Percentiles rank a stretch among this genome's conserved stretches.
Evolutionary conservation across 2,888 invertebrate genomes (phyloP).

Genomic region (Cotesia congregata): DNA sequence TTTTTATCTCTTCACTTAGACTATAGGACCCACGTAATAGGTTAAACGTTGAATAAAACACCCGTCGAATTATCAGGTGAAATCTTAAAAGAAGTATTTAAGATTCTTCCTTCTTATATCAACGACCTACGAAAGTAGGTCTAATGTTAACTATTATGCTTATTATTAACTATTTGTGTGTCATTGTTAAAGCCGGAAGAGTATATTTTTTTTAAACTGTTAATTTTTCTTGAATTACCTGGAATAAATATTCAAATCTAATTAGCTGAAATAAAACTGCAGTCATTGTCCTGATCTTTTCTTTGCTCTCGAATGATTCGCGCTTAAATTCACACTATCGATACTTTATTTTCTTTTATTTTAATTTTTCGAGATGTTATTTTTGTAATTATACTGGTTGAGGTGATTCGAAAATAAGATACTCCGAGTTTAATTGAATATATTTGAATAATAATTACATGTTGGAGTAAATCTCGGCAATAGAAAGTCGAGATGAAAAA

Average conservation of each 20-base stretch:
- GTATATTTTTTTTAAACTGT: neutral
- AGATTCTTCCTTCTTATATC: neutral
- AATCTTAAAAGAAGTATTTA: neutral
- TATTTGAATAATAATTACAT: neutral
- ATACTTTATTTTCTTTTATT: too few relatives aligned
- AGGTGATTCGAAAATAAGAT: neutral
- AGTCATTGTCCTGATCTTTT: too few relatives aligned
- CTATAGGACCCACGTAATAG: conserved; percentile 59
- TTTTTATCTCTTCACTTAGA: neutral
- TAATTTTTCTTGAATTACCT: neutral
- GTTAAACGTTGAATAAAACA: conserved; percentile 57
- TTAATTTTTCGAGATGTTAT: neutral
- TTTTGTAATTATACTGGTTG: neutral
- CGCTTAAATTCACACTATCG: too few relatives aligned
- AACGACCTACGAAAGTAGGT: neutral
- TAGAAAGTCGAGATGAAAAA: neutral
- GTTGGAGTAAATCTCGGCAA: neutral
- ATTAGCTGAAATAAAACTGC: too few relatives aligned
- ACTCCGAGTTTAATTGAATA: neutral
- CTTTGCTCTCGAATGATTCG: too few relatives aligned
- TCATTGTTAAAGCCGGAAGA: neutral
- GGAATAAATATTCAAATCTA: too few relatives aligned
- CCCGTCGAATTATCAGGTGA: conserved; percentile 27
- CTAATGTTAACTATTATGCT: neutral
- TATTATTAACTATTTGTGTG: neutral